Conservation (phyloP, 2,888 invertebrate species). For the Coleophora flavipennella region DNA sequence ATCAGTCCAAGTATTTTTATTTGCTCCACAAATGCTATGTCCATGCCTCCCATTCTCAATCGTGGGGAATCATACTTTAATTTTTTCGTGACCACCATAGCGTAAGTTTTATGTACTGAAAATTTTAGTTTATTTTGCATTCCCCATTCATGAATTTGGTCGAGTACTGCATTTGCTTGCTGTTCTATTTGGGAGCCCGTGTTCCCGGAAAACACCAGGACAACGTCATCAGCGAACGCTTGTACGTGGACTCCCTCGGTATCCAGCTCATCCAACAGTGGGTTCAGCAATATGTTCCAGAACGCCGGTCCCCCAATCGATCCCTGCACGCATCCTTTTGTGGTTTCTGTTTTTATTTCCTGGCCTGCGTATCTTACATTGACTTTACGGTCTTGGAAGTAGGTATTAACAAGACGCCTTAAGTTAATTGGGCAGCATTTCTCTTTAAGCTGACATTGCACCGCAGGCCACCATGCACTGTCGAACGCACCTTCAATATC, state of each 20-base stretch:
- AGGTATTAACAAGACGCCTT: slow-evolving; percentile 4
- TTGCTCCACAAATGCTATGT: slow-evolving; percentile 1
- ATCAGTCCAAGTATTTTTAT: slow-evolving; percentile 11
- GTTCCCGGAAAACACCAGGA: slow-evolving; percentile 5
- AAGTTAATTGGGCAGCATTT: slow-evolving; percentile 7
- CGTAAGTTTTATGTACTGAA: slow-evolving; percentile 8
- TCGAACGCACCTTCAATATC: slow-evolving; percentile 13
- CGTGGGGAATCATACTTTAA: slow-evolving; percentile 10
- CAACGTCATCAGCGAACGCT: slow-evolving; percentile 11
- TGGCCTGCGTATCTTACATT: background rate
- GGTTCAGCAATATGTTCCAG: slow-evolving; percentile 12
- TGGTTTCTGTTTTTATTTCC: background rate
- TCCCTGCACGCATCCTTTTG: slow-evolving; percentile 13
- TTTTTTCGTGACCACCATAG: slow-evolving; percentile 7
- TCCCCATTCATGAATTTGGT: slow-evolving; percentile 9
- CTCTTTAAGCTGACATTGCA: slow-evolving; percentile 6
- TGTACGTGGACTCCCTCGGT: slow-evolving; percentile 4
- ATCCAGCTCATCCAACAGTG: slow-evolving; percentile 3
- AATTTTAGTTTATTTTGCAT: slow-evolving; percentile 10
- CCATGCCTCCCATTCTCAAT: slow-evolving; percentile 9
- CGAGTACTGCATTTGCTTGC: slow-evolving; percentile 7
- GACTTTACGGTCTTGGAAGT: background rate
- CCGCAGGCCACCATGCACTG: slow-evolving; percentile 9
- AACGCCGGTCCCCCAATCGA: slow-evolving; percentile 12
- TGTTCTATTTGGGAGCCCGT: slow-evolving; percentile 6